phyloP scores from a whole-genome alignment of 2,113 vertebrate genomes.

The Vicugna pacos region DNA sequence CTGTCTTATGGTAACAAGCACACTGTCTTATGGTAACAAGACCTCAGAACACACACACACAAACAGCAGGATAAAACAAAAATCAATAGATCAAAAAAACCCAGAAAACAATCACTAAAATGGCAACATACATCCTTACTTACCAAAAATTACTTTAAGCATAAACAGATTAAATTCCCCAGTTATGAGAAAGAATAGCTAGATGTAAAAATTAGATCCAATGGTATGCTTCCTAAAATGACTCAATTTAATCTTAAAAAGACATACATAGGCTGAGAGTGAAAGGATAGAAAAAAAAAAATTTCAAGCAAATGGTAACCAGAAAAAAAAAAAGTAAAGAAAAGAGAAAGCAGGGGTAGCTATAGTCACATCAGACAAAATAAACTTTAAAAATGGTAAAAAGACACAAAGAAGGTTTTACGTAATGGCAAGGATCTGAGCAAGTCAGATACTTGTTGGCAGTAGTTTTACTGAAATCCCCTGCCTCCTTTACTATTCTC shows the following conservation, averaged over 20 bases:
- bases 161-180: background rate
- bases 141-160: background rate
- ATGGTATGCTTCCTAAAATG: background rate
- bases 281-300: background rate
- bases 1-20: background rate
- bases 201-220: background rate
- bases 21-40: background rate
- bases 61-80: background rate
- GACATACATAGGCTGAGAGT: background rate
- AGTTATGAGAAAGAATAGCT: background rate
- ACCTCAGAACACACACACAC: background rate
- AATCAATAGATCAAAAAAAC: background rate
- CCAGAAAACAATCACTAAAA: background rate
- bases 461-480: background rate
- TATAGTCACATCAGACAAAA: background rate
- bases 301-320: background rate
- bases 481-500: background rate
- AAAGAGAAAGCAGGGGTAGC: background rate
- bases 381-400: background rate
- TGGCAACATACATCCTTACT: background rate
- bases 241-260: background rate
- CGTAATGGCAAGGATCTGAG: background rate
- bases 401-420: background rate
- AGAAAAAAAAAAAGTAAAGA: too few relatives aligned
- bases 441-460: background rate